Conservation (phyloP, 2,797 vertebrate genomes). For the Poecile montanus region DNA sequence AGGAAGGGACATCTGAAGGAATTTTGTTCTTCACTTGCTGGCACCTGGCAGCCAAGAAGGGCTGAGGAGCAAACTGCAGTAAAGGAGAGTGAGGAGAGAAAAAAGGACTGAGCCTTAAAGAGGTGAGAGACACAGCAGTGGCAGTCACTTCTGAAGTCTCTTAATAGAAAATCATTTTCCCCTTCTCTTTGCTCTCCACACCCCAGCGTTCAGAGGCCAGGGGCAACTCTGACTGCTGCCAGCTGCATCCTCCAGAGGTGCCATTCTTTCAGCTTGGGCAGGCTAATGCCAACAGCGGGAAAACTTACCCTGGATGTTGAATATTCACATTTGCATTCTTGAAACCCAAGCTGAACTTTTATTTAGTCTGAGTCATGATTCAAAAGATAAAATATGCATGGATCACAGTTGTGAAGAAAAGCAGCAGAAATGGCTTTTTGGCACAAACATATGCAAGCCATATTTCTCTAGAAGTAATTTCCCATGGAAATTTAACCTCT, state of each 20-base stretch:
- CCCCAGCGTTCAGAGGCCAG: background rate
- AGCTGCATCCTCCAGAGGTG: background rate
- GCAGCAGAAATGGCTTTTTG: slow-evolving; percentile 1
- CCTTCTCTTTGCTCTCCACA: background rate
- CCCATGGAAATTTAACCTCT: slow-evolving; percentile 31
- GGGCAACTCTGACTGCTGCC: background rate
- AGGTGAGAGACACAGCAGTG: background rate
- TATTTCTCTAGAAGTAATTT: slow-evolving; percentile 29
- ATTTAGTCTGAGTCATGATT: slow-evolving; percentile 50
- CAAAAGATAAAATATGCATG: background rate
- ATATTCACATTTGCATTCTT: background rate
- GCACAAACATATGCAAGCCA: slow-evolving; percentile 17
- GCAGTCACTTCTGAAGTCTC: background rate
- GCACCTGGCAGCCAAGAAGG: background rate
- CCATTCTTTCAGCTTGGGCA: background rate
- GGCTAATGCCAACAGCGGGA: background rate
- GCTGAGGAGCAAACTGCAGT: background rate
- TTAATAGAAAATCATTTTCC: background rate
- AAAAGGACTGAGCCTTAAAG: background rate
- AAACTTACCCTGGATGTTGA: slow-evolving; percentile 21
- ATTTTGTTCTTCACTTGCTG: background rate
- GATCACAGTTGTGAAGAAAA: background rate
- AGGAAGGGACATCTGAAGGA: background rate
- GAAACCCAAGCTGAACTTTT: slow-evolving; percentile 34
- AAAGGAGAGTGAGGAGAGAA: background rate